These are phyloP conservation scores for Nannoperca australis DNA, from an alignment of 2,797 vertebrate species.

Conservation along the genomic window DNA sequence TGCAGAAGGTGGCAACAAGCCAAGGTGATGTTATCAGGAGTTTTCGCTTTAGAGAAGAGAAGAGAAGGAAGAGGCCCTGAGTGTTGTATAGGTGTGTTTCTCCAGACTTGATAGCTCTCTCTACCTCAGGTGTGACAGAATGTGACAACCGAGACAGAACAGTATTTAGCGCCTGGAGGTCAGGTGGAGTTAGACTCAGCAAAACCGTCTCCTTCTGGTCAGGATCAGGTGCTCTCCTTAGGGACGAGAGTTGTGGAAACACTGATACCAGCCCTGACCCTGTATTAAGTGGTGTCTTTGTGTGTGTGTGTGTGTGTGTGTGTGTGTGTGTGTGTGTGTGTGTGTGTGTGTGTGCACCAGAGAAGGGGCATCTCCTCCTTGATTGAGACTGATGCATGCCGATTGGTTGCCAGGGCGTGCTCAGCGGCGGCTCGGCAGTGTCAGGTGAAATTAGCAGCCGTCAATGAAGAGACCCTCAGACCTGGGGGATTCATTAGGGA, in stretches of 20 bases:
- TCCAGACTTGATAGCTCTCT: conserved; percentile 36
- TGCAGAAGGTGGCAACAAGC: conserved; percentile 64
- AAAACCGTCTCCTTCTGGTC: conserved; percentile 49
- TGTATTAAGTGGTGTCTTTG: conserved; percentile 41
- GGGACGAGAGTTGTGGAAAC: conserved; percentile 52
- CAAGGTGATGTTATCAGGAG: conserved; percentile 50
- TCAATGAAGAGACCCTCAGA: conserved; percentile 65
- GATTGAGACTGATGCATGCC: conserved; percentile 80
- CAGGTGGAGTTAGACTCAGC: conserved; percentile 63
- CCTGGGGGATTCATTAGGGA: conserved; percentile 74
- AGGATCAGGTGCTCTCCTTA: conserved; percentile 73
- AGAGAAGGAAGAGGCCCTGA: conserved; percentile 9
- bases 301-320: conserved; percentile 24
- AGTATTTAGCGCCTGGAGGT: conserved; percentile 74
- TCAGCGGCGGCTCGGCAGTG: conserved; percentile 65
- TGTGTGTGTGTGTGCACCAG: conserved; percentile 3
- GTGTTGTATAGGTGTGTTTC: conserved; percentile 33
- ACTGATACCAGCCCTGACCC: conserved; percentile 57
- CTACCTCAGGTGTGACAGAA: conserved; percentile 65
- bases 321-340: conserved; percentile 15
- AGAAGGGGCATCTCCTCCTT: conserved; percentile 66
- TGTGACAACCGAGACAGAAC: conserved; percentile 58
- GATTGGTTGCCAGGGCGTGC: conserved; percentile 72
- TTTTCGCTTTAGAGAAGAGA: not conserved
- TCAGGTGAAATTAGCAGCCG: conserved; percentile 81